Conservation (phyloP, 1,140 invertebrate species). For the Pentalonia nigronervosa region DNA sequence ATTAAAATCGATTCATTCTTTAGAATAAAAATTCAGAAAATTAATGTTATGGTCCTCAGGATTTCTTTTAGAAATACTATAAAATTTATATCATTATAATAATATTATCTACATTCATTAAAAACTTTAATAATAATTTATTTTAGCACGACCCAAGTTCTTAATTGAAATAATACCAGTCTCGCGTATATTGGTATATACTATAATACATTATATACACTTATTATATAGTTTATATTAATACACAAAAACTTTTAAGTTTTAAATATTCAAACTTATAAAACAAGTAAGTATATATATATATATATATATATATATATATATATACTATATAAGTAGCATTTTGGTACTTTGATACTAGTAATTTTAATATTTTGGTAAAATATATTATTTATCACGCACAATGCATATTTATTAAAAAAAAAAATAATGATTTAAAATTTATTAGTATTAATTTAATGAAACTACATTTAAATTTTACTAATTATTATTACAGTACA, state of each 20-base stretch:
- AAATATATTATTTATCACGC: not conserved
- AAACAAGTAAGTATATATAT: not conserved
- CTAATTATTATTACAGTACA: not conserved
- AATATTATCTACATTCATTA: not conserved
- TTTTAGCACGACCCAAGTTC: not conserved
- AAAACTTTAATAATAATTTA: constrained; percentile 1
- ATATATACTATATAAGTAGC: no score
- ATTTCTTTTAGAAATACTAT: no score
- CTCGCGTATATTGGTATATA: not conserved
- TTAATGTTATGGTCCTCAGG: no score
- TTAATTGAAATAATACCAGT: not conserved
- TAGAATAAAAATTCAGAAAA: no score
- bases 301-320: not conserved
- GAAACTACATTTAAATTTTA: not conserved
- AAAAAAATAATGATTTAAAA: not conserved
- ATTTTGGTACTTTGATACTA: no score
- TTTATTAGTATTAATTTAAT: not conserved
- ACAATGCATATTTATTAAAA: not conserved
- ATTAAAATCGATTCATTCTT: not conserved
- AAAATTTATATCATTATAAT: not conserved
- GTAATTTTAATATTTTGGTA: not conserved
- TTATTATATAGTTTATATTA: not conserved
- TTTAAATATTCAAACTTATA: not conserved
- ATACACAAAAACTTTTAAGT: not conserved
- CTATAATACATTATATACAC: no score